phyloP scores from a whole-genome alignment of 2,113 vertebrate genomes.

The Ascaphus truei region DNA sequence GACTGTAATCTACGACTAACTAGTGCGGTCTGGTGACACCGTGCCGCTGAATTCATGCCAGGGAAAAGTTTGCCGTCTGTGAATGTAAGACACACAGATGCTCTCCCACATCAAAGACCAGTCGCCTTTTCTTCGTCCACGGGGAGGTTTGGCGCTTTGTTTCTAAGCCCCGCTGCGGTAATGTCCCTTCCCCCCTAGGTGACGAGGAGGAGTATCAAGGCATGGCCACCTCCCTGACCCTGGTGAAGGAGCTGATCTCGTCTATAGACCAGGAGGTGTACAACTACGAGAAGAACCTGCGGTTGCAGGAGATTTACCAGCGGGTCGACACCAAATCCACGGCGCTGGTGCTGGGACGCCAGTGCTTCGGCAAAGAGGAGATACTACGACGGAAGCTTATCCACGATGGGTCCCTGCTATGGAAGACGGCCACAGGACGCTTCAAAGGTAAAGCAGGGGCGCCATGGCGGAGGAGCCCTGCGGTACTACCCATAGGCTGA shows the following conservation, averaged over 20 bases:
- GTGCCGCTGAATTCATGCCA: too few species aligned
- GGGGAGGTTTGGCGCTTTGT: too few species aligned
- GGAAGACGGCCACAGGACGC: slow-evolving; percentile 75
- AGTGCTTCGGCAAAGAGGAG: slow-evolving; percentile 73
- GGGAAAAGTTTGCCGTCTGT: too few species aligned
- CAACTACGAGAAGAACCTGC: slow-evolving; percentile 70
- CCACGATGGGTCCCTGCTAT: slow-evolving; percentile 79
- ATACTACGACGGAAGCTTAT: slow-evolving; percentile 74
- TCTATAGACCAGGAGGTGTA: slow-evolving; percentile 82
- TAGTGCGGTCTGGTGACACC: too few species aligned
- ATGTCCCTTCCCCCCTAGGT: too few species aligned
- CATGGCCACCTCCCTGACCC: slow-evolving; percentile 58
- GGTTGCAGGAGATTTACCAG: slow-evolving; percentile 78
- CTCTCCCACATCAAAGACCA: too few species aligned
- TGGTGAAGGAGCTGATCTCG: slow-evolving; percentile 75
- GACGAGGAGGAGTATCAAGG: slow-evolving; percentile 69
- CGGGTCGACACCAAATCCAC: slow-evolving; percentile 69
- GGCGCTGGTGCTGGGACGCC: slow-evolving; percentile 60
- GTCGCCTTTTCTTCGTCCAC: too few species aligned
- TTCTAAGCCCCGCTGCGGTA: too few species aligned
- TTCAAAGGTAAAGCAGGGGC: slow-evolving; percentile 70
- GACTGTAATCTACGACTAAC: too few species aligned
- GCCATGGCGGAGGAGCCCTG: too few species aligned
- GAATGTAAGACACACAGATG: too few species aligned
- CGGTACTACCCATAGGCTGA: not conserved